Conservation (phyloP, 2,113 vertebrate genomes). For the Xiphorhynchus elegans region DNA sequence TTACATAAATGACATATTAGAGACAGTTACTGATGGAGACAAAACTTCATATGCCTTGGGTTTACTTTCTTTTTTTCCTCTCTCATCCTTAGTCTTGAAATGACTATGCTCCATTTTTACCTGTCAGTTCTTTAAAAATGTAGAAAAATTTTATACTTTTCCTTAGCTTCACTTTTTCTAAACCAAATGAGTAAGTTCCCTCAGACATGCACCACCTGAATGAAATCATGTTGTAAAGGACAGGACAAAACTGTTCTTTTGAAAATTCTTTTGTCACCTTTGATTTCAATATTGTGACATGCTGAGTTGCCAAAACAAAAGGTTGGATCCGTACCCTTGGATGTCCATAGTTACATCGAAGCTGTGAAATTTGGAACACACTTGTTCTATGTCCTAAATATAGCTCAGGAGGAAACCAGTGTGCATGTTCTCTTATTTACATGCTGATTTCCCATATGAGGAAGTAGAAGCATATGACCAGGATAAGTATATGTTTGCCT, state of each 20-base stretch:
- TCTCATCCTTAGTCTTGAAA: neutral
- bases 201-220: neutral
- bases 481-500: neutral
- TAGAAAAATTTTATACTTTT: neutral
- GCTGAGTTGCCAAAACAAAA: neutral
- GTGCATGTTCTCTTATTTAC: neutral
- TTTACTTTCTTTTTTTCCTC: neutral
- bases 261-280: neutral
- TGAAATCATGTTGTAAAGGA: neutral
- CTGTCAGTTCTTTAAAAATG: neutral
- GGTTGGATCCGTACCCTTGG: neutral
- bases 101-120: neutral
- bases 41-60: neutral
- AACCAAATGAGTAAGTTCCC: neutral
- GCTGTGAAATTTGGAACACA: neutral
- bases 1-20: neutral
- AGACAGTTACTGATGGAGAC: neutral
- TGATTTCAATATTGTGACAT: neutral
- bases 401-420: neutral
- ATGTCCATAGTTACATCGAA: neutral
- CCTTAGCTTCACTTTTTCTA: neutral
- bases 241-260: neutral
- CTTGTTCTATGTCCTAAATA: neutral
- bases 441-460: neutral
- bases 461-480: neutral